Evolutionary conservation across 2,113 vertebrate species (phyloP), one percentile per base, ranked within the genome.

Genomic region (Nesoenas mayeri): DNA sequence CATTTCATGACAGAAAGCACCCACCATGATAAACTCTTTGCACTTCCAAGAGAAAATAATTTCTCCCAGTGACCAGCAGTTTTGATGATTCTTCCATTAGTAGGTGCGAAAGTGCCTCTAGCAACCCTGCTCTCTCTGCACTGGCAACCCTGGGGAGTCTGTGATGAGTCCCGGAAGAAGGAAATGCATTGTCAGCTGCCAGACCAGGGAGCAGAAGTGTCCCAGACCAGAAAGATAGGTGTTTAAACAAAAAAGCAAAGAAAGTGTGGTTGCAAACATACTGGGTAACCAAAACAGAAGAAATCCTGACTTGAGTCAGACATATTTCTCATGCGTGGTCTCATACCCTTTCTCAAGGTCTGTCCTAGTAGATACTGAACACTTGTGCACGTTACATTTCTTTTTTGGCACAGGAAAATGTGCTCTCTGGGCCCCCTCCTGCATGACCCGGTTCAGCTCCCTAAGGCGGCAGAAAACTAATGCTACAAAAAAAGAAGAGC

Each of bases 71-170:
- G 83, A 40, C 25, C 20, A 73, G 75, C 17, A 73, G 75, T 89
- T 95, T 85, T 91, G 86, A 95, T 44, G 78, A 88, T 61, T 96
- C 72, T 77, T 93, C 86, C 85, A 91, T 90, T 91, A 95, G 84
- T 5, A 94, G 73, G 95, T 91, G 91, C 86, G 93, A 97, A 96
- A 92, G 36, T 6, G 16, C 87, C 95, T 91, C 86, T 70, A 94
- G 88, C 78, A 88, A 51, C 36, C 26, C 34, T 86, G 54, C 73
- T 89, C 66, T 67, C 70, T 79, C 32, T 66, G 66, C 47, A 50
- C 32, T 58, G 38, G 38, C 65, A 90, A 24, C 93, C 69, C 93
- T 67, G 57, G 86, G 83, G 93, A 97, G 74, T 6, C 75, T 71
- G 13, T 6, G 20, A 70, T 84, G 62, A 65, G 75, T 82, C 69